These are phyloP conservation scores for Pseudorhombus dupliciocellatus DNA, from an alignment of 2,113 vertebrate genomes.

Conservation along the genomic window DNA sequence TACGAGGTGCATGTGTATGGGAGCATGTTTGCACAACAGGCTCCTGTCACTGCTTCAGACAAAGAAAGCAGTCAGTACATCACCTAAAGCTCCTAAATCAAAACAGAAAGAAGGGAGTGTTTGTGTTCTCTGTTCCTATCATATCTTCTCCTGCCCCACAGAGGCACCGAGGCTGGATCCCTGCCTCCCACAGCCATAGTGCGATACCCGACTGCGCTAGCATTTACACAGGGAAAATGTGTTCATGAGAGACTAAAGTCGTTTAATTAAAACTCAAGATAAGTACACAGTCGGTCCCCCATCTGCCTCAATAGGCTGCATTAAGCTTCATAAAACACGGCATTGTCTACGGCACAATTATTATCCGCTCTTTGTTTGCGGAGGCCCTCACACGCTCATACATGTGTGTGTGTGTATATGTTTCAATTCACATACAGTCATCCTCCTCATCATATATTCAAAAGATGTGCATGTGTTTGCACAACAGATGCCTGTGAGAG, in stretches of 20 bases:
- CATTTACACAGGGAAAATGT: constrained; percentile 56
- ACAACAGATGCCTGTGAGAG: constrained; percentile 64
- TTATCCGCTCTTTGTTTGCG: constrained; percentile 63
- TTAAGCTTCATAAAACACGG: constrained; percentile 56
- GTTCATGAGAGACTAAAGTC: constrained; percentile 61
- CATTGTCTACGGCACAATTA: constrained; percentile 63
- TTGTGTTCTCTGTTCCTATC: constrained; percentile 14
- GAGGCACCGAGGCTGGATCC: constrained; percentile 32
- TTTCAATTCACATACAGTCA: constrained; percentile 26
- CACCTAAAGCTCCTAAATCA: constrained; percentile 13
- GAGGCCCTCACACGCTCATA: constrained; percentile 38
- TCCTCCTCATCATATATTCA: constrained; percentile 58
- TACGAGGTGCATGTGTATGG: no score
- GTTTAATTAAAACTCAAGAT: constrained; percentile 78
- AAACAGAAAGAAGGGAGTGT: constrained; percentile 13
- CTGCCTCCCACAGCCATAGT: constrained; percentile 31
- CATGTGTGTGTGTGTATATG: constrained; percentile 2
- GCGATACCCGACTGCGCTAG: constrained; percentile 34
- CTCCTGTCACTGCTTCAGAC: constrained; percentile 9
- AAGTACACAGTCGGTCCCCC: constrained; percentile 51
- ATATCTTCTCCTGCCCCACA: constrained; percentile 24
- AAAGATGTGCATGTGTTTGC: constrained; percentile 62
- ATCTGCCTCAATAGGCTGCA: constrained; percentile 54
- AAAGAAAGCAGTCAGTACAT: not conserved
- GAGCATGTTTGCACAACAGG: no score